Percentiles rank a stretch among this genome's conserved stretches.
phyloP scores from a whole-genome alignment of 2,888 invertebrate genomes.

The Brenthis hecate region DNA sequence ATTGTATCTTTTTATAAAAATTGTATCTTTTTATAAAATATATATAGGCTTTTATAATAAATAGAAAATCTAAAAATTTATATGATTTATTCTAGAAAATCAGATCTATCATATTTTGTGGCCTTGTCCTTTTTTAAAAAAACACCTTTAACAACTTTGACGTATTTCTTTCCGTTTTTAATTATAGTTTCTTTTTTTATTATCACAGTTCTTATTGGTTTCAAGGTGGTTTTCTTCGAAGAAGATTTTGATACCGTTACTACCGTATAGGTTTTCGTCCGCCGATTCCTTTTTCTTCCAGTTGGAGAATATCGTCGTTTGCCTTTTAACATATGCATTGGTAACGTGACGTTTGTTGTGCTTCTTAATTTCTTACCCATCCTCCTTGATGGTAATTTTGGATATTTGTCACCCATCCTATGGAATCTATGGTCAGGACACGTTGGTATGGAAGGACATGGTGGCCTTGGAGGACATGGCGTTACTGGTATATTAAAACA shows the following conservation, averaged over 20 bases:
- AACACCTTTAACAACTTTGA: slow-evolving; percentile 52
- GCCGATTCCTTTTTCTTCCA: slow-evolving; percentile 33
- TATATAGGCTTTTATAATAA: too few relatives aligned
- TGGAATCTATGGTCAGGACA: slow-evolving; percentile 45
- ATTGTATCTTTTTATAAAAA: too few relatives aligned
- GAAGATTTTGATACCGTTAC: slow-evolving; percentile 19
- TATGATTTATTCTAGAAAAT: slow-evolving; percentile 46
- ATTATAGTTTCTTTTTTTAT: slow-evolving; percentile 47
- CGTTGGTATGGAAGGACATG: slow-evolving; percentile 46
- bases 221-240: slow-evolving; percentile 26
- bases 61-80: background rate
- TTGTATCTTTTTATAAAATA: too few relatives aligned
- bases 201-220: slow-evolving; percentile 40
- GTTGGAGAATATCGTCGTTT: slow-evolving; percentile 48
- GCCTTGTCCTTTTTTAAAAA: slow-evolving; percentile 24
- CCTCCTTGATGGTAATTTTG: slow-evolving; percentile 42
- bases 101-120: slow-evolving; percentile 42
- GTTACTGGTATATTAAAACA: slow-evolving; percentile 47
- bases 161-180: slow-evolving; percentile 49
- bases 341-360: slow-evolving; percentile 38
- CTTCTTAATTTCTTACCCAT: slow-evolving; percentile 37
- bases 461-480: slow-evolving; percentile 42
- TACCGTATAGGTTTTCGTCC: slow-evolving; percentile 7
- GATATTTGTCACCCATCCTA: slow-evolving; percentile 47
- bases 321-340: slow-evolving; percentile 47